Evolutionary conservation across 1,140 invertebrate genomes (phyloP), one percentile per base, ranked within the genome.

Genomic region (Panulirus ornatus): DNA sequence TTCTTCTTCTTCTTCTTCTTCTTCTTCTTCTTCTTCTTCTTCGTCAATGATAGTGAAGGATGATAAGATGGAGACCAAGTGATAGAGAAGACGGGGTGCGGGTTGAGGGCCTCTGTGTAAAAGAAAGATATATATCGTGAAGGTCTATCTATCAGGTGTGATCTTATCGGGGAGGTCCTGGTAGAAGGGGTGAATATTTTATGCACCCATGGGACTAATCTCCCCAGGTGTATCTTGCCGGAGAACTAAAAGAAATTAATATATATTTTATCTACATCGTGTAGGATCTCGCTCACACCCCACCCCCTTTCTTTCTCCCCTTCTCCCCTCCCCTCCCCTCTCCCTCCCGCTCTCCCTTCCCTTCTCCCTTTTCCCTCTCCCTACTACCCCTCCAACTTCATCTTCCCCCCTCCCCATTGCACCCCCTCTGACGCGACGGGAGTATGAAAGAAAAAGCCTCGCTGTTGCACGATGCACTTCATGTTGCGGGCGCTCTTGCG

Each of bases 401-500:
- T 27, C 75, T 44, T n/a, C 40, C 75, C 16, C 75, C 22, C 38
- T 22, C 14, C 14, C 6, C 34, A 3, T 38, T 6, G 3, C 6
- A 5, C 71, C 36, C 71, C 71, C 30, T 30, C 73, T 16, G n/a
- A 70, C 34, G 3, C 22, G 40, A 36, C 34, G 22, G 19, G 22
- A 22, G 30, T 14, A 27, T 40, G 71, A 40, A n/a, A 75, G n/a
- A 75, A 75, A 75, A 75, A 63, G 27, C 19, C 47, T 54, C 11
- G 19, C 54, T 38, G 14, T 27, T 82, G 47, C 54, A 51, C 34
- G 27, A 82, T 51, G 79, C 51, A 36, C 36, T 36, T 82, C 34
- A 58, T 82, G 71, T 75, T 38, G 71, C 47, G 54, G 70, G 34
- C n/a, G 3, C 27, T 71, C 66, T 19, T 71, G 66, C 66, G n/a